Evolutionary conservation across 2,797 vertebrate genomes (phyloP).

Genomic region (Iguana delicatissima): DNA sequence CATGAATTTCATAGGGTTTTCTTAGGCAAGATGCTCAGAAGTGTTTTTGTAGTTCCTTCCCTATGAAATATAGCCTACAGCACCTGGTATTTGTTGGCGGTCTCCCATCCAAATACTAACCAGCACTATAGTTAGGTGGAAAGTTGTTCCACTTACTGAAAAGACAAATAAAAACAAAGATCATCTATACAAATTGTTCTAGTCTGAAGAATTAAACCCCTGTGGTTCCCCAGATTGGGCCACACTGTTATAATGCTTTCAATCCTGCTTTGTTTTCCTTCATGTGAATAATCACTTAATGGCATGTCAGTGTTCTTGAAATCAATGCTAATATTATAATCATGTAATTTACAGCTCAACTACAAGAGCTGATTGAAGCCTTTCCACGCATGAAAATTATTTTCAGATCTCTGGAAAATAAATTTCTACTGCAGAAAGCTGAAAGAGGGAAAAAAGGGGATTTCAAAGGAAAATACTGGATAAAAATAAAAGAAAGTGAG

Average conservation of each 20-base stretch:
- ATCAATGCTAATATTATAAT: slow-evolving; percentile 39
- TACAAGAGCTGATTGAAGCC: slow-evolving; percentile 40
- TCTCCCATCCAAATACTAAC: not conserved
- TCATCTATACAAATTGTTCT: not conserved
- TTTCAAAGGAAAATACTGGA: slow-evolving; percentile 23
- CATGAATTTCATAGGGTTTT: too few species aligned
- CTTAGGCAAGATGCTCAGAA: too few species aligned
- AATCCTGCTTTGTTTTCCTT: slow-evolving; percentile 4
- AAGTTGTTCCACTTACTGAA: not conserved
- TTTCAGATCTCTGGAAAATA: not conserved
- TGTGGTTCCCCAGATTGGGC: not conserved
- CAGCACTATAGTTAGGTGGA: not conserved
- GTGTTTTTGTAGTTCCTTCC: too few species aligned
- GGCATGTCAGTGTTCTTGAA: slow-evolving; percentile 35
- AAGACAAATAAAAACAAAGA: not conserved
- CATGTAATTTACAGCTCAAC: slow-evolving; percentile 48
- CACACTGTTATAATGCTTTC: slow-evolving; percentile 9
- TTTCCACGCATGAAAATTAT: not conserved
- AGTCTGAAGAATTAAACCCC: not conserved
- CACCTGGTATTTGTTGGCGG: too few species aligned
- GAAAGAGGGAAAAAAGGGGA: not conserved
- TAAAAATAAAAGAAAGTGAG: not conserved
- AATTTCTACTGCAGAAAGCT: not conserved
- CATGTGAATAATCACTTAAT: slow-evolving; percentile 55
- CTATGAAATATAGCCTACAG: too few species aligned